Conservation (phyloP, 2,797 vertebrate species). For the Enteromius thamalakanensis region DNA sequence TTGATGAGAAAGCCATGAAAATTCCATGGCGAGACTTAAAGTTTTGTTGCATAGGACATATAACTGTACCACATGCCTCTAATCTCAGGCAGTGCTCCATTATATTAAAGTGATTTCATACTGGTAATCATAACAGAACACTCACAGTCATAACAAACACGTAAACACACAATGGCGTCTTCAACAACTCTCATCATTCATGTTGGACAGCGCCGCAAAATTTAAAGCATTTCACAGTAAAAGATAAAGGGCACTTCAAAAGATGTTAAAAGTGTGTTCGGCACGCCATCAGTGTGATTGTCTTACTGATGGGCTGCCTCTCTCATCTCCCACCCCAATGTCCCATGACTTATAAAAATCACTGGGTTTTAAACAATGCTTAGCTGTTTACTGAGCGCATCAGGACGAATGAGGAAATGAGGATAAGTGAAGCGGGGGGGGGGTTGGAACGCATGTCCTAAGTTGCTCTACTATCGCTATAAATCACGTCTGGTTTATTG, state of each 20-base stretch:
- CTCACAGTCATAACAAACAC: slow-evolving; percentile 50
- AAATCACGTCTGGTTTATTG: slow-evolving; percentile 83
- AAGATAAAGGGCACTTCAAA: slow-evolving; percentile 73
- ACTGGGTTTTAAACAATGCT: slow-evolving; percentile 75
- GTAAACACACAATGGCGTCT: slow-evolving; percentile 56
- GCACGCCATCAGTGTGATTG: slow-evolving; percentile 61
- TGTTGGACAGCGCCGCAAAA: slow-evolving; percentile 65
- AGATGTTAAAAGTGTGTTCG: slow-evolving; percentile 71
- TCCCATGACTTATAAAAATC: slow-evolving; percentile 74
- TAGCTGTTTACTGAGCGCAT: slow-evolving; percentile 74
- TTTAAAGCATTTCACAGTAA: slow-evolving; percentile 68
- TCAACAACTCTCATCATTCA: slow-evolving; percentile 50
- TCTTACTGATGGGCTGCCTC: slow-evolving; percentile 61
- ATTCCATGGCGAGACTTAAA: slow-evolving; percentile 59
- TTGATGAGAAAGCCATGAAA: slow-evolving; percentile 56
- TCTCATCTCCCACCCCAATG: slow-evolving; percentile 62
- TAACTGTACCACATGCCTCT: slow-evolving; percentile 58
- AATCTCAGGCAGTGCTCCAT: slow-evolving; percentile 59
- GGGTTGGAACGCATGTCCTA: slow-evolving; percentile 66
- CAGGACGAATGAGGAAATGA: slow-evolving; percentile 72
- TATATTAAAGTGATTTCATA: slow-evolving; percentile 60
- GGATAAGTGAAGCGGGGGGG: slow-evolving; percentile 69
- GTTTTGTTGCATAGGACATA: slow-evolving; percentile 59
- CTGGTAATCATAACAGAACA: slow-evolving; percentile 57
- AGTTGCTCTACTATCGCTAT: slow-evolving; percentile 74